A percentile compares a stretch with the other conserved stretches of the same genome.
phyloP scores from a whole-genome alignment of 2,113 vertebrate genomes.

The Pterocles gutturalis region DNA sequence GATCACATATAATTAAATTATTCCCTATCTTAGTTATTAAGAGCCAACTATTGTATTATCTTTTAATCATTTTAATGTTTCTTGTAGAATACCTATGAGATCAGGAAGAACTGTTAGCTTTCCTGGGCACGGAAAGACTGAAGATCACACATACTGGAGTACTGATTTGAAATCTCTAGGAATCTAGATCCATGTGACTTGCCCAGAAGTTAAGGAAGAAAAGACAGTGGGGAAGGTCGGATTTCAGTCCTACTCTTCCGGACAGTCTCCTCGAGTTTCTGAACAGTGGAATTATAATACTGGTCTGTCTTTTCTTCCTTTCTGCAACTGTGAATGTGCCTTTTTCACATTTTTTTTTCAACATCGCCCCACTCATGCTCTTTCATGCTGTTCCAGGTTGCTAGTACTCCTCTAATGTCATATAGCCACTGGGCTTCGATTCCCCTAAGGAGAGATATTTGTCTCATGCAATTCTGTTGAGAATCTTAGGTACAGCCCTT shows the following conservation, averaged over 20 bases:
- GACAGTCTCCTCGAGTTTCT: background rate
- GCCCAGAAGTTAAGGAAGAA: background rate
- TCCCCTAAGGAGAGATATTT: background rate
- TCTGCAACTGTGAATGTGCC: background rate
- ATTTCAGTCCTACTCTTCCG: background rate
- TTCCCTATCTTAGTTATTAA: background rate
- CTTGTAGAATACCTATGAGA: background rate
- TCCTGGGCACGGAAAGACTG: background rate
- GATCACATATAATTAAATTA: background rate
- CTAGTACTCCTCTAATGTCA: background rate
- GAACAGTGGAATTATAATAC: background rate
- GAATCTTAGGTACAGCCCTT: background rate
- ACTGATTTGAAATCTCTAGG: background rate
- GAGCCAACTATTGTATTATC: background rate
- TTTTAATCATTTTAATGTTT: background rate
- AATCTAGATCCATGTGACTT: background rate
- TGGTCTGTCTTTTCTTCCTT: background rate
- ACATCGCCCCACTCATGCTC: background rate
- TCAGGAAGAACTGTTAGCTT: background rate
- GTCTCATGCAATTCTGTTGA: background rate
- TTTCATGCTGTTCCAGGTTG: background rate
- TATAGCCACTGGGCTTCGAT: background rate
- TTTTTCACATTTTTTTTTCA: background rate
- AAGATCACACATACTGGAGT: rapidly evolving
- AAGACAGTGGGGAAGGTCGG: background rate